Evolutionary conservation across 2,888 invertebrate species (phyloP).

Genomic region (Synergus umbraculus): DNA sequence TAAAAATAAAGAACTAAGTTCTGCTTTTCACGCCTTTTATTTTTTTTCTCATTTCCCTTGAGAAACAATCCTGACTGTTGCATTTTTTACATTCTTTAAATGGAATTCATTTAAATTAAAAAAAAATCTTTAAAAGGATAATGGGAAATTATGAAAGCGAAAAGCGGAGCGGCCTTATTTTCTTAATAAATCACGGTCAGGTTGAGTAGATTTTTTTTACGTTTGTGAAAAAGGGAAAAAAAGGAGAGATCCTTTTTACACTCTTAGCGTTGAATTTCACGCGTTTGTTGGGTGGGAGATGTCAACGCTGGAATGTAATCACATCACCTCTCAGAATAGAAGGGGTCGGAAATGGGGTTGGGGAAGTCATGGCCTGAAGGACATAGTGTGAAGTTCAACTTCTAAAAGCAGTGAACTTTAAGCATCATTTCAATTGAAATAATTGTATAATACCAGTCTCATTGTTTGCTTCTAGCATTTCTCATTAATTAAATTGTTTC

Average conservation of each 20-base stretch:
- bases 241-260: background rate
- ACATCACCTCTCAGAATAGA: conserved; percentile 23
- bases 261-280: conserved; percentile 27
- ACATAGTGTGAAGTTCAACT: conserved; percentile 2
- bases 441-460: background rate
- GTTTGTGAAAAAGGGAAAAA: background rate
- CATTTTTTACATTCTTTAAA: background rate
- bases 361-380: conserved; percentile 13
- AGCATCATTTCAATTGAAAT: conserved; percentile 16
- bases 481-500: background rate
- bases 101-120: background rate
- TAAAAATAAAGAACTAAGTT: background rate
- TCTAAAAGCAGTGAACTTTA: conserved; percentile 22
- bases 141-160: background rate
- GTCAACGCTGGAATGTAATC: conserved; percentile 36
- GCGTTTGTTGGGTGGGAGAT: conserved; percentile 33
- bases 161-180: background rate
- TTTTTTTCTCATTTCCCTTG: background rate
- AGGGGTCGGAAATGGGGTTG: background rate
- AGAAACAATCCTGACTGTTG: background rate
- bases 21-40: background rate
- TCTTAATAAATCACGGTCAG: conserved; percentile 8
- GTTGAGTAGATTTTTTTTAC: conserved; percentile 4
- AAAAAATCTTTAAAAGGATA: background rate
- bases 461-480: background rate